Conservation (phyloP, 2,888 invertebrate genomes). For the Ptychoptera contaminata region DNA sequence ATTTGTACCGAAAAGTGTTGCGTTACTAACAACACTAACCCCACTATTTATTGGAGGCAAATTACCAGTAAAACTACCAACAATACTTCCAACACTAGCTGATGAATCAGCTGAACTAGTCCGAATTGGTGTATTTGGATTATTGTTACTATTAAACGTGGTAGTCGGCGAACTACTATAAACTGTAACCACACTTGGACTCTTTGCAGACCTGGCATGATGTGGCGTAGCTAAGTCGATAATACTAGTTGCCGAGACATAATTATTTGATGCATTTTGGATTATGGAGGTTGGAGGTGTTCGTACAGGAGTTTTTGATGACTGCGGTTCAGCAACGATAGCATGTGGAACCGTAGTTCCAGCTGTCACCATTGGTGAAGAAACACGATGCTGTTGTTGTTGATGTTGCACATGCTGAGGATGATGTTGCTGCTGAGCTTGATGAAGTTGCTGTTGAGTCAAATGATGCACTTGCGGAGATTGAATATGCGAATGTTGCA, state of each 20-base stretch:
- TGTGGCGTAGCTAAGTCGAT: too few relatives aligned
- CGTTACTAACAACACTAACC: too few relatives aligned
- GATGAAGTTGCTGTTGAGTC: slow-evolving; percentile 30
- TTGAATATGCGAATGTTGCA: slow-evolving; percentile 47
- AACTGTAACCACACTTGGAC: too few relatives aligned
- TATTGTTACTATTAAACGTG: slow-evolving; percentile 8
- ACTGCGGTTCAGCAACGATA: slow-evolving; percentile 9
- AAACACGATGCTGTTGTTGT: slow-evolving; percentile 14
- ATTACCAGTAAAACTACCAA: slow-evolving; percentile 25
- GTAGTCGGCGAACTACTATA: too few relatives aligned
- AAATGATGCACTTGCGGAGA: slow-evolving; percentile 50
- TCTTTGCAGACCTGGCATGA: too few relatives aligned
- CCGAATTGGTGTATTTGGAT: slow-evolving; percentile 32
- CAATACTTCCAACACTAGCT: too few relatives aligned
- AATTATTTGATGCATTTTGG: too few relatives aligned
- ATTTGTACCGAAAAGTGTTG: too few relatives aligned
- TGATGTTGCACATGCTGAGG: slow-evolving; percentile 29
- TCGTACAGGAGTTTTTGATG: slow-evolving; percentile 12
- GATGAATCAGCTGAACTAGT: slow-evolving; percentile 38
- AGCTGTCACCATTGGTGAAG: background rate
- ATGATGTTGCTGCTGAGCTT: slow-evolving; percentile 27
- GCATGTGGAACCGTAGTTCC: background rate
- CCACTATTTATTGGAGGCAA: slow-evolving; percentile 29
- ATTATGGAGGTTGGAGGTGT: slow-evolving; percentile 1
- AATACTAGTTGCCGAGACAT: too few relatives aligned